These are phyloP conservation scores for Bubo blakistoni DNA, from an alignment of 2,113 vertebrate genomes.

Conservation along the genomic window DNA sequence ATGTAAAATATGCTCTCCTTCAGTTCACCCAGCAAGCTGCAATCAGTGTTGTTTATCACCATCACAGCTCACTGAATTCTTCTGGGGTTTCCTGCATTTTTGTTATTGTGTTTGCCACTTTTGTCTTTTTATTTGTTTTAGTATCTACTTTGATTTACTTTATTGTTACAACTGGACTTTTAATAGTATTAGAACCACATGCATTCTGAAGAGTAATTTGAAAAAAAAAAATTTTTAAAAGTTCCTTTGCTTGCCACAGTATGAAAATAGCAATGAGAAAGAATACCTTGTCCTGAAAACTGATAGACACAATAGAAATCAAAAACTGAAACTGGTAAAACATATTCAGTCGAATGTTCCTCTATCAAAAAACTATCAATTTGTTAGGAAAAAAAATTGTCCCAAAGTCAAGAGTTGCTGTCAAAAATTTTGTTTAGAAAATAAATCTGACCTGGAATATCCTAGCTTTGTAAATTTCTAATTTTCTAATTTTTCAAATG, in stretches of 20 bases:
- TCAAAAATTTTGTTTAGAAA: not conserved
- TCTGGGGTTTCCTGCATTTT: not conserved
- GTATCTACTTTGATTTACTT: not conserved
- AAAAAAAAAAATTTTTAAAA: not conserved
- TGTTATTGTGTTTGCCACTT: not conserved
- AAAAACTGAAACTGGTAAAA: not conserved
- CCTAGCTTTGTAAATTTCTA: not conserved
- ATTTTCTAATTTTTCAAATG: too few species aligned
- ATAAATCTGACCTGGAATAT: not conserved
- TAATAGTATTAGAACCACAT: not conserved
- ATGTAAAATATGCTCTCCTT: not conserved
- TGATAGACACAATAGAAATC: not conserved
- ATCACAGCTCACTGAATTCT: not conserved
- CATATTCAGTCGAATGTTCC: not conserved
- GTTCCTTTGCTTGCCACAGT: not conserved
- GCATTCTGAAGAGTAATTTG: not conserved
- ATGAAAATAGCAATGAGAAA: not conserved
- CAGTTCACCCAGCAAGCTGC: not conserved
- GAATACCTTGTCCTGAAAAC: not conserved
- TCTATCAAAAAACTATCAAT: not conserved
- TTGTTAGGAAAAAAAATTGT: not conserved
- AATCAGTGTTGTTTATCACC: not conserved
- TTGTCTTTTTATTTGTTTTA: not conserved
- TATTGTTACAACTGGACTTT: not conserved
- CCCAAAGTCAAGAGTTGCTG: not conserved